Base-by-base conservation (phyloP, 2,113 vertebrate species). In the Calidris pygmaea region DNA sequence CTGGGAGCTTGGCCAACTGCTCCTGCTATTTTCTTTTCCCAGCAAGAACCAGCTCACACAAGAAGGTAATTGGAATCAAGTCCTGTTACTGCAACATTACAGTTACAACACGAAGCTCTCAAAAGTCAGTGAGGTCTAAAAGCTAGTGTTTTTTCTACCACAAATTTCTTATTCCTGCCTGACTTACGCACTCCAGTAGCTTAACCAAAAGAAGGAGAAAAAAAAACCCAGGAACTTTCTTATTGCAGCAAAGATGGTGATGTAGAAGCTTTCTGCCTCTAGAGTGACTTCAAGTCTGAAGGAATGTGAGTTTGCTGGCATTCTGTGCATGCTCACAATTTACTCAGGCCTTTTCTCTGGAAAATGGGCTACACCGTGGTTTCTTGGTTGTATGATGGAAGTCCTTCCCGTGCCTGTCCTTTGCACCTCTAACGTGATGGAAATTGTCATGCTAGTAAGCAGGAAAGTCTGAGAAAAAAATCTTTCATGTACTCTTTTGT, bases 31-130 rank as follows among this genome's bases (percentile, higher is more conserved):
- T 96, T 83, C 77, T 85, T 85, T 87, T 87, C 53, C 68, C 85
- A 73, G 53, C 19, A 48, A 95, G 90, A 95, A 94, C 41, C 70
- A 75, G 68, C 83, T 90, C 88, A 81, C 59, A 87, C 72, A 72
- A 77, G 90, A 43, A 85, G 85, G 79, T 86, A 94, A 95, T 2
- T 81, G 65, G 84, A 93, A 94, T 95, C 52, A 95, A 96, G 88
- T 95, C 47, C 65, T 88, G 50, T 90, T 92, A 89, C 47, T 78
- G 92, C 39, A 67, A 88, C 27, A 18, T 37, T 65, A 48, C 63
- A 77, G 56, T 90, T 84, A 93, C 52, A 90, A 90, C 70, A 59
- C 0, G 1, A 81, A 86, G 55, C 45, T 56, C 56, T 78, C 30
- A 37, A 47, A 88, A 92, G 48, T 65, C 21, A 7, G 7, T 13